These are phyloP conservation scores for Mastacembelus armatus DNA, from an alignment of 2,797 vertebrate species.

Conservation along the genomic window DNA sequence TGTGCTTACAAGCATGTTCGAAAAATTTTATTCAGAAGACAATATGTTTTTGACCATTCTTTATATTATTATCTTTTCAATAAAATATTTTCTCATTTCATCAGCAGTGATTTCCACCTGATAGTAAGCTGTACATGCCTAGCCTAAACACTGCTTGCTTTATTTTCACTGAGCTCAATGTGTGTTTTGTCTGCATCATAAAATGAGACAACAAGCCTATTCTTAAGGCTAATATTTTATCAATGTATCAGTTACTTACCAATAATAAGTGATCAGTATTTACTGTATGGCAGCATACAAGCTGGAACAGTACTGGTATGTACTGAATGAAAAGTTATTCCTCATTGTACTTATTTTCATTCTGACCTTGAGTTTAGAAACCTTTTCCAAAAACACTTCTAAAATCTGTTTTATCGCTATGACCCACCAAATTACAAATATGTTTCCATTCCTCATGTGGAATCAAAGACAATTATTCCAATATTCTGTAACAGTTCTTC, in stretches of 20 bases:
- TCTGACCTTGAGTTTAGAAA: neutral
- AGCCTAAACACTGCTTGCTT: conserved; percentile 38
- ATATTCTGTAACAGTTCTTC: neutral
- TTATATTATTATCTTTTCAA: conserved; percentile 25
- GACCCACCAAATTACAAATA: neutral
- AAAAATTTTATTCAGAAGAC: conserved; percentile 10
- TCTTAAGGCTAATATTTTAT: neutral
- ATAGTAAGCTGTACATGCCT: conserved; percentile 58
- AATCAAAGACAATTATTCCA: conserved; percentile 3
- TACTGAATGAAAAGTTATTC: neutral
- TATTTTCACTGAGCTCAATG: neutral
- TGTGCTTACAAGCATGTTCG: neutral
- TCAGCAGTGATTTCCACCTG: conserved; percentile 66
- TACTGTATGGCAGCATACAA: neutral
- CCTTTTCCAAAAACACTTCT: neutral
- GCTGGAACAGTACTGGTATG: neutral
- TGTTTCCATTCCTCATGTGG: neutral
- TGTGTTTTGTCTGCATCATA: neutral
- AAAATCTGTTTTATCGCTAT: conserved; percentile 6
- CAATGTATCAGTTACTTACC: neutral
- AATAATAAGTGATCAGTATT: no score
- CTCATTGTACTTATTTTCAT: no score
- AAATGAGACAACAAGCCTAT: neutral
- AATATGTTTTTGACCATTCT: conserved; percentile 36
- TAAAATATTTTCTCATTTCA: conserved; percentile 62